Percentiles rank a stretch among this genome's conserved stretches.
Conservation (phyloP, 2,888 invertebrate genomes). For the Calameuta idolon region DNA sequence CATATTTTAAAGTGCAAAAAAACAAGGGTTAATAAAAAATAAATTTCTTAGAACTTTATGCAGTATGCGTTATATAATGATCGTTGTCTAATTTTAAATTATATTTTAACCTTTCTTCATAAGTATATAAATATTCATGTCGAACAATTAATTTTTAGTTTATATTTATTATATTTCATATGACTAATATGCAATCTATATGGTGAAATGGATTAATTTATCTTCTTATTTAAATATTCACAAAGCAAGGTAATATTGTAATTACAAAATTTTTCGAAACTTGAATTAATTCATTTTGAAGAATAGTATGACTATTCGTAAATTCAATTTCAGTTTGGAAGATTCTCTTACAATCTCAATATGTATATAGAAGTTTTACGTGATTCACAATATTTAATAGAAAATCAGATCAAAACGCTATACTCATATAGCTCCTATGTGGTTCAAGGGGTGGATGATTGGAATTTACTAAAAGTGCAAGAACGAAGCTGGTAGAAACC, state of each 20-base stretch:
- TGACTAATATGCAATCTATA: background rate
- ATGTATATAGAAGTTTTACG: background rate
- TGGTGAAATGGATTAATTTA: background rate
- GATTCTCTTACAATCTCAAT: background rate
- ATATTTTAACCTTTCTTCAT: background rate
- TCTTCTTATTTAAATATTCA: background rate
- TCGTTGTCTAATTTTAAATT: background rate
- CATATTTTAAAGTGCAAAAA: background rate
- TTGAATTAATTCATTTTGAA: background rate
- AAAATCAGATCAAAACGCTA: background rate
- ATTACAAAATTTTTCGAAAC: background rate
- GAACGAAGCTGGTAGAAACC: slow-evolving; percentile 62
- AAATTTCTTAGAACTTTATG: background rate
- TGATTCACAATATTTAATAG: background rate
- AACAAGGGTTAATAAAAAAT: background rate
- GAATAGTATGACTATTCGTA: background rate
- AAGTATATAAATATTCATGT: background rate
- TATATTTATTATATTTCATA: background rate
- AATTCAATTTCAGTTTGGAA: background rate
- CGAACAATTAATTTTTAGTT: background rate
- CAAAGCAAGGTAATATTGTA: slow-evolving; percentile 1
- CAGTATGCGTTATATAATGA: background rate
- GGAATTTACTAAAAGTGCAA: slow-evolving; percentile 63
- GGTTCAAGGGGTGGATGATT: slow-evolving; percentile 65
- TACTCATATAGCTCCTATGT: slow-evolving; percentile 51